Conservation (phyloP, 2,888 invertebrate genomes). For the Brachycybe producta region DNA sequence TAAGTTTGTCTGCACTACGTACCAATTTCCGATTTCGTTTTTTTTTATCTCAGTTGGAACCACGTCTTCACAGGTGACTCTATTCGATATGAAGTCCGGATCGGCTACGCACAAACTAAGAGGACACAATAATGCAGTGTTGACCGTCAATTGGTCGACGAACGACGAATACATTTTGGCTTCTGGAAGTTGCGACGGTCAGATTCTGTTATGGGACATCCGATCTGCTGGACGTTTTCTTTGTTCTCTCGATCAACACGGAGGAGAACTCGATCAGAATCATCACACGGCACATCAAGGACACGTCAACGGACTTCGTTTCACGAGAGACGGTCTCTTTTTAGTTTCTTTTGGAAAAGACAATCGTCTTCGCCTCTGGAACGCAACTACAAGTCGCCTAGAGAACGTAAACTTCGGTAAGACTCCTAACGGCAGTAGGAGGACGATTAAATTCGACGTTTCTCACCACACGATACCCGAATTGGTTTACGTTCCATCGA, state of each 20-base stretch:
- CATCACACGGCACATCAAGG: conserved; percentile 35
- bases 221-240: conserved; percentile 36
- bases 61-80: conserved; percentile 32
- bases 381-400: conserved; percentile 32
- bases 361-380: conserved; percentile 33
- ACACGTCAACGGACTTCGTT: conserved; percentile 35
- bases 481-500: conserved; percentile 35
- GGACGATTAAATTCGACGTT: conserved; percentile 31
- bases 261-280: conserved; percentile 26
- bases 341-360: conserved; percentile 38
- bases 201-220: conserved; percentile 39
- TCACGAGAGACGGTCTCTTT: conserved; percentile 37
- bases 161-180: conserved; percentile 36
- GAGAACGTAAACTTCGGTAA: conserved; percentile 34
- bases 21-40: no score
- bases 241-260: conserved; percentile 35
- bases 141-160: conserved; percentile 37
- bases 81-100: conserved; percentile 38
- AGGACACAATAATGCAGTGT: conserved; percentile 29
- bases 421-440: conserved; percentile 30
- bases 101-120: conserved; percentile 36
- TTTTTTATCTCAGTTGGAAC: conserved; percentile 25
- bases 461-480: conserved; percentile 28
- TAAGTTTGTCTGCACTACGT: no score
- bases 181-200: conserved; percentile 36